Evolutionary conservation across 2,797 vertebrate species (phyloP).

Genomic region (Parauchenoglanis punctatus): DNA sequence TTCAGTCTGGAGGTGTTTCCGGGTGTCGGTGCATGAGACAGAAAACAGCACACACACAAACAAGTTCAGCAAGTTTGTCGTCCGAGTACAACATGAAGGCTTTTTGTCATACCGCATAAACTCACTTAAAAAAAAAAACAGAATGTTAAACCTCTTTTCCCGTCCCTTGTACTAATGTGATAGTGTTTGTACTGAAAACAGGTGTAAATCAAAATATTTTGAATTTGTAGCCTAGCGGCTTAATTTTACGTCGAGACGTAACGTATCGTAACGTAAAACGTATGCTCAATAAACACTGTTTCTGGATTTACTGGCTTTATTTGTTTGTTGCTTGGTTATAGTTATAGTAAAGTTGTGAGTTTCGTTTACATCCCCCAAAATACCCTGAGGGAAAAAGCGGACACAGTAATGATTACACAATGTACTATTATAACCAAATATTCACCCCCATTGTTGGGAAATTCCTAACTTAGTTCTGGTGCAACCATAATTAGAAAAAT

Average conservation of each 20-base stretch:
- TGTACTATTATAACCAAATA: too few species aligned
- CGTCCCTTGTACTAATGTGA: too few species aligned
- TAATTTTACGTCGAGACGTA: not conserved
- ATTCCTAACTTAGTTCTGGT: too few species aligned
- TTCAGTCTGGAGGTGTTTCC: constrained; percentile 28
- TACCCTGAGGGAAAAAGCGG: too few species aligned
- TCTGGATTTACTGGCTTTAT: too few species aligned
- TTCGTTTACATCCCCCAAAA: not conserved
- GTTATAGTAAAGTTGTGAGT: not conserved
- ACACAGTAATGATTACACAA: too few species aligned
- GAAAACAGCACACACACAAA: not conserved
- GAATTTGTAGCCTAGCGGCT: not conserved
- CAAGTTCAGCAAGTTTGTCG: constrained; percentile 40
- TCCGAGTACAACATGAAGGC: not conserved
- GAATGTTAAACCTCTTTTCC: too few species aligned
- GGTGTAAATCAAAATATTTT: not conserved
- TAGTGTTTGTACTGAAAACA: not conserved
- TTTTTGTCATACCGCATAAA: not conserved
- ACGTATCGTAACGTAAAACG: too few species aligned
- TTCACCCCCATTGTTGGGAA: too few species aligned
- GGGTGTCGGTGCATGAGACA: constrained; percentile 11
- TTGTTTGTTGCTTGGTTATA: too few species aligned
- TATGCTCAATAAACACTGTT: too few species aligned
- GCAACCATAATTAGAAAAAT: too few species aligned
- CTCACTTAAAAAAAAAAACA: not conserved